A percentile compares a stretch with the other conserved stretches of the same genome.
These are phyloP conservation scores for Virgularia gustaviana DNA, from an alignment of 92 coral and sea anemone species.

Conservation along the genomic window DNA sequence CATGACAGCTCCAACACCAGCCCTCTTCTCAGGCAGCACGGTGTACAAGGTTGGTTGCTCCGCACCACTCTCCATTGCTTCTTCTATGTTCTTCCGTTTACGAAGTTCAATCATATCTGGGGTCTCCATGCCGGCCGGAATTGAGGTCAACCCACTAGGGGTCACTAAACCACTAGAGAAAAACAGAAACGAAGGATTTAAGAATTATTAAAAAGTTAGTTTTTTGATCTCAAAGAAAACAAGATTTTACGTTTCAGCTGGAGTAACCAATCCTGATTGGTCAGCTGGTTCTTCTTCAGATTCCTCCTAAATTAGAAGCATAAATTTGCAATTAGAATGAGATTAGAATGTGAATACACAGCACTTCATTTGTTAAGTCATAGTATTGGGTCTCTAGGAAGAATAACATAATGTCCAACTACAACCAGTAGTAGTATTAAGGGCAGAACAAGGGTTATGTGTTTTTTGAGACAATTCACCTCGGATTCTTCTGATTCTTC, in stretches of 20 bases:
- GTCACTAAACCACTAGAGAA: conserved; percentile 78
- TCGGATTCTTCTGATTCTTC: conserved; percentile 90
- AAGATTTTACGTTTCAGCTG: conserved; percentile 90
- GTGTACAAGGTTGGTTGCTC: conserved; percentile 89
- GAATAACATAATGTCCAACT: not conserved
- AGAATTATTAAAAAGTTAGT: too few relatives aligned
- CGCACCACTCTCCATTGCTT: conserved; percentile 91
- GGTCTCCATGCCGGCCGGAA: conserved; percentile 99
- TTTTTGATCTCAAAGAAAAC: too few relatives aligned
- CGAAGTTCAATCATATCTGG: conserved; percentile 98
- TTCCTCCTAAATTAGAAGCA: conserved; percentile 62
- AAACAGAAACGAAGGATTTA: too few relatives aligned
- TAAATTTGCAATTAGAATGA: too few relatives aligned
- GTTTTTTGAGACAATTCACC: conserved; percentile 38
- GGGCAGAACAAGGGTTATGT: not conserved
- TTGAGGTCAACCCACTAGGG: conserved; percentile 96
- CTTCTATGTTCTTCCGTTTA: conserved; percentile 91
- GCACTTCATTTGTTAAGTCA: too few relatives aligned
- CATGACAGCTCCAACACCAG: conserved; percentile 87
- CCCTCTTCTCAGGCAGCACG: conserved; percentile 90
- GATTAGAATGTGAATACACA: too few relatives aligned
- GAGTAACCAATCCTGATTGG: conserved; percentile 90
- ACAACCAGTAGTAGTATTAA: not conserved
- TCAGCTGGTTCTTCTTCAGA: conserved; percentile 83
- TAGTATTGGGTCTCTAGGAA: too few relatives aligned